A percentile compares a stretch with the other conserved stretches of the same genome.
phyloP scores from a whole-genome alignment of 2,888 invertebrate genomes.

The Parochlus steinenii region DNA sequence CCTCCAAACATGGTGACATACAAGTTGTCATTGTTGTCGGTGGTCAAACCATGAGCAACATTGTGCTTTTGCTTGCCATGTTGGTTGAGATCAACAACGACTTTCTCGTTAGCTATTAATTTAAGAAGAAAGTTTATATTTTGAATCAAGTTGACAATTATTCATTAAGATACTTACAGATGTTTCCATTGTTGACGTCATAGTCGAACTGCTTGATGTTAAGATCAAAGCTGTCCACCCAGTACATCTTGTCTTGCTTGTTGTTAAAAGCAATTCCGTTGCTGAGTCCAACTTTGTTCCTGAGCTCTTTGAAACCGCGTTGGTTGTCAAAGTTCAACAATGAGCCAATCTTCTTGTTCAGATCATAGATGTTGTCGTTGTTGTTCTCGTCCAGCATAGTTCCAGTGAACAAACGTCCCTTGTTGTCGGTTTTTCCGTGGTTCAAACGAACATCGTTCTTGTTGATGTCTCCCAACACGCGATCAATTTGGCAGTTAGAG shows the following conservation, averaged over 20 bases:
- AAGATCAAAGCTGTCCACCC: slow-evolving; percentile 4
- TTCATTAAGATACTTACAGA: slow-evolving; percentile 1
- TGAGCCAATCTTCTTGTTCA: neutral
- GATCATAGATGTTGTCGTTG: neutral
- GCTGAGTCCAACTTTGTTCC: slow-evolving; percentile 1
- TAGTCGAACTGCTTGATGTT: slow-evolving; percentile 6
- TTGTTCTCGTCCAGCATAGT: slow-evolving; percentile 5
- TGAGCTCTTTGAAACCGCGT: slow-evolving; percentile 2
- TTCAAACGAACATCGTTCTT: slow-evolving; percentile 5
- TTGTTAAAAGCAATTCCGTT: slow-evolving; percentile 8
- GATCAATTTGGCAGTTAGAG: slow-evolving; percentile 1
- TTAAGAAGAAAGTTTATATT: neutral
- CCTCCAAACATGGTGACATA: slow-evolving; percentile 5
- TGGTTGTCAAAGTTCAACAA: slow-evolving; percentile 1
- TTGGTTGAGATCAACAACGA: neutral
- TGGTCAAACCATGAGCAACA: slow-evolving; percentile 1
- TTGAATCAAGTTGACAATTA: neutral
- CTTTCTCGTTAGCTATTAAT: neutral
- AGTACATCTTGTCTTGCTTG: slow-evolving; percentile 1
- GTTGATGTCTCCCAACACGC: neutral
- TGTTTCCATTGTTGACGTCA: slow-evolving; percentile 3
- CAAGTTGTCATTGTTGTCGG: slow-evolving; percentile 5
- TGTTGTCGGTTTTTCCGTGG: slow-evolving; percentile 2
- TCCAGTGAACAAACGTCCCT: slow-evolving; percentile 4
- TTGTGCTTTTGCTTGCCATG: neutral